These are phyloP conservation scores for Stichopus chloronotus DNA, from an alignment of 35 echinoderm and acorn worm species.

Conservation along the genomic window DNA sequence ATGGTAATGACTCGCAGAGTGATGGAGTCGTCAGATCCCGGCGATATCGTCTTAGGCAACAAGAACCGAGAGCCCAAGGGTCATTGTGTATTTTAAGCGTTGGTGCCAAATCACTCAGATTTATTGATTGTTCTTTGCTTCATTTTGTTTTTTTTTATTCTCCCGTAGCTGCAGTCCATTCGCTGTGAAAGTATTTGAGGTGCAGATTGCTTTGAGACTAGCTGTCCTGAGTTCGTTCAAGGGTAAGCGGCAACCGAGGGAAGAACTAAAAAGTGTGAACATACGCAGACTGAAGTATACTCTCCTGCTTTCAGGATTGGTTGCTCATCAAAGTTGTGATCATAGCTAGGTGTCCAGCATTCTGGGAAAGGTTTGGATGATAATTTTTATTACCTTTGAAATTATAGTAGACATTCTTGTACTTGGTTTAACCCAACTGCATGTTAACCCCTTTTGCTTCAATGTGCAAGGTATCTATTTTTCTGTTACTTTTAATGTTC, in stretches of 20 bases:
- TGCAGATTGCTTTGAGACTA: background rate
- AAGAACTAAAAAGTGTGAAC: background rate
- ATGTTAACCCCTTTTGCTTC: no score
- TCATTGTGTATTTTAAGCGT: conserved; percentile 27
- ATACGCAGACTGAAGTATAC: background rate
- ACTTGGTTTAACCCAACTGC: no score
- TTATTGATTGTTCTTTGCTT: conserved; percentile 21
- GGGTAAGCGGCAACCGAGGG: background rate
- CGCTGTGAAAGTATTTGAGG: background rate
- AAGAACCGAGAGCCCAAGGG: conserved; percentile 22
- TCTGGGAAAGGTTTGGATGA: no score
- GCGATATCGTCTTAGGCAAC: background rate
- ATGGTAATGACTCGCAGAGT: conserved; percentile 21
- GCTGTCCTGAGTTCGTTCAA: background rate
- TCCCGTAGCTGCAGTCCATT: background rate
- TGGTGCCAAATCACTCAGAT: conserved; percentile 1
- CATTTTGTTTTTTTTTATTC: background rate
- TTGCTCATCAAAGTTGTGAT: background rate
- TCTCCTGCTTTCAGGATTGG: background rate
- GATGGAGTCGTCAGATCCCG: background rate
- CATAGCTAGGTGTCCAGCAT: no score
- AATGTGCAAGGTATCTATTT: no score
- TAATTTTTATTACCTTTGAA: no score
- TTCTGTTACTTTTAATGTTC: no score
- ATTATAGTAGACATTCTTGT: no score